Base-by-base conservation (phyloP, 2,888 invertebrate species). In the Carterocephalus palaemon region DNA sequence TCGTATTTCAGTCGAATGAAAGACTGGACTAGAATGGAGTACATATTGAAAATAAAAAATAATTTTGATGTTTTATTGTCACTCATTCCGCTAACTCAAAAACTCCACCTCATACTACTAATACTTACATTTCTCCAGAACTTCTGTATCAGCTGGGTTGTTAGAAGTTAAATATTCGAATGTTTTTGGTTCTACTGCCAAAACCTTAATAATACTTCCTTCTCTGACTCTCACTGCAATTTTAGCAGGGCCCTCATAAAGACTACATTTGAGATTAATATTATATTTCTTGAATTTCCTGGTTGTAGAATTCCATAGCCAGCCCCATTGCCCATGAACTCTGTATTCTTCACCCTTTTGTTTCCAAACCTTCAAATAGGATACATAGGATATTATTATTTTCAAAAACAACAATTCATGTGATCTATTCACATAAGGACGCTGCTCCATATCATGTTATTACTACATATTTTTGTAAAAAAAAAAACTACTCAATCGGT, bases 271-370 rank as follows among this genome's bases (percentile, higher is more conserved):
- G 4, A 56, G 28, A 45, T 57, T 67, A 34, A 59, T 43, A 60
- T 63, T 57, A 49, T 70, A 63, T 47, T 81, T 74, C 84, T 89
- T 86, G 57, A 90, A 89, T 59, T 90, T 90, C 49, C 95, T 88
- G 45, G 92, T 90, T 2, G 90, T 82, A 0, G 95, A 93, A 46
- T 95, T 89, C 97, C 97, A 98, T 37, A 95, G 80, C 99, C 99
- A 99, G n/a, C 98, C 99, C 92, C 98, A 97, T 60, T 95, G 93
- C 0, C 98, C 98, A 66, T 97, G 97, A 28, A 99, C 92, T 53
- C 99, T 90, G 73, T 98, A 99, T 64, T 99, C 98, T 80, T 99
- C 99, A 0, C 99, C 99, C 78, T 97, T 98, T 82, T 98, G 97
- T 75, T 98, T 98, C 95, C 96, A 96, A 12, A 95, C 89, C 89